phyloP scores from a whole-genome alignment of 64 coral and sea anemone genomes.

The Actinia tenebrosa region DNA sequence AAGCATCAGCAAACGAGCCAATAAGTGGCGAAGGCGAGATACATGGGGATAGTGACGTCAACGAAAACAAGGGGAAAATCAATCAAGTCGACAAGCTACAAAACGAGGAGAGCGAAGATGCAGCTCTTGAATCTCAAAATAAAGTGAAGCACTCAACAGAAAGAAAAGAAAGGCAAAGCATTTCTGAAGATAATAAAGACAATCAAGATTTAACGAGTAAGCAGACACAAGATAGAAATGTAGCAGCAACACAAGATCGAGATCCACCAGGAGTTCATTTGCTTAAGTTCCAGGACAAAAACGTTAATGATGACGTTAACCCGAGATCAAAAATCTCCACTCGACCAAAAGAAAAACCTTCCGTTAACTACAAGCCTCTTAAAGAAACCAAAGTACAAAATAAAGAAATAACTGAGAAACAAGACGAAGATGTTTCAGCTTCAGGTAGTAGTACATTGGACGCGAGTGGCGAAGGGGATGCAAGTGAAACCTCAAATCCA shows the following conservation, averaged over 20 bases:
- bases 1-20: background rate
- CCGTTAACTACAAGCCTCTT: background rate
- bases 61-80: background rate
- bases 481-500: background rate
- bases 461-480: background rate
- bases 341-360: background rate
- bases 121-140: background rate
- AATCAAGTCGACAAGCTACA: background rate
- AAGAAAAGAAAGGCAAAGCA: background rate
- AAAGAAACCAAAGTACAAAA: background rate
- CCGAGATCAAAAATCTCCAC: slow-evolving; percentile 19
- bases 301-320: slow-evolving; percentile 6
- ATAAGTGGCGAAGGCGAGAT: background rate
- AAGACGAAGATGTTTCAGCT: background rate
- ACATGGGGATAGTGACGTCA: background rate
- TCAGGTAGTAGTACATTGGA: background rate
- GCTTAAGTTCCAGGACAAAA: background rate
- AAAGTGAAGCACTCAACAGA: background rate
- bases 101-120: background rate
- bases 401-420: background rate
- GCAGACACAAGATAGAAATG: background rate
- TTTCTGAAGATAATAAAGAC: background rate
- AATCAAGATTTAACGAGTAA: background rate
- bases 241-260: background rate
- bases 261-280: slow-evolving; percentile 11